Base-by-base conservation (phyloP, 2,113 vertebrate genomes). In the Halcyon senegalensis region DNA sequence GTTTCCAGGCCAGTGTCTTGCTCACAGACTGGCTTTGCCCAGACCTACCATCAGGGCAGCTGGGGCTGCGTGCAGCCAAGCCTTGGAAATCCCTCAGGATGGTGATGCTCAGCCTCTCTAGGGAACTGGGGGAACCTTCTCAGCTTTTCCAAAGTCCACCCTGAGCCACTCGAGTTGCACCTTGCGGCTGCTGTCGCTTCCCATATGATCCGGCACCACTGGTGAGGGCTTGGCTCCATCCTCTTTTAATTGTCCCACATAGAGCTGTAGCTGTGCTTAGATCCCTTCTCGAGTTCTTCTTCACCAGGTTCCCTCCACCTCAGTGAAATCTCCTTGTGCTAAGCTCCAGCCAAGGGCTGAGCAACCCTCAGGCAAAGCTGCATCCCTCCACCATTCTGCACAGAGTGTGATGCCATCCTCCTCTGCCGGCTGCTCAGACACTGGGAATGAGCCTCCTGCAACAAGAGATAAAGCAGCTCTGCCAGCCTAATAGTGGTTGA, bases 371-470 rank as follows among this genome's bases (percentile, higher is more conserved):
- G n/a, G 1, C 75, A 48, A 35, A 79, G 25, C 76, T 31, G 20
- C 41, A 33, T 63, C 51, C 60, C 41, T 33, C 17, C 25, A 24
- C 5, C 1, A 1, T 2, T 48, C 30, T 14, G 21, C 41, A 56
- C 30, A 35, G 86, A 41, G 20, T 0, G 0, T 5, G 48, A 20
- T 13, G 19, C 37, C 37, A 3, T 5, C n/a, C 46, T 11, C 43
- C 58, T 60, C 77, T 62, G 44, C 35, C 3, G 3, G 31, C 53
- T 63, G 37, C 77, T 67, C 78, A 55, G 77, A 44, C 24, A 8
- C 0, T 28, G 39, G 53, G 17, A 19, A 84, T 53, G 59, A 74
- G 35, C 35, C 53, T 68, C 72, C 33, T 25, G 81, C 44, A 72
- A 59, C 72, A 80, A 0, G 3, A 72, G 20, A 19, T 1, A 6